A percentile compares a stretch with the other conserved stretches of the same genome.
Conservation (phyloP, 2,113 vertebrate genomes). For the Sinosuthora webbiana region DNA sequence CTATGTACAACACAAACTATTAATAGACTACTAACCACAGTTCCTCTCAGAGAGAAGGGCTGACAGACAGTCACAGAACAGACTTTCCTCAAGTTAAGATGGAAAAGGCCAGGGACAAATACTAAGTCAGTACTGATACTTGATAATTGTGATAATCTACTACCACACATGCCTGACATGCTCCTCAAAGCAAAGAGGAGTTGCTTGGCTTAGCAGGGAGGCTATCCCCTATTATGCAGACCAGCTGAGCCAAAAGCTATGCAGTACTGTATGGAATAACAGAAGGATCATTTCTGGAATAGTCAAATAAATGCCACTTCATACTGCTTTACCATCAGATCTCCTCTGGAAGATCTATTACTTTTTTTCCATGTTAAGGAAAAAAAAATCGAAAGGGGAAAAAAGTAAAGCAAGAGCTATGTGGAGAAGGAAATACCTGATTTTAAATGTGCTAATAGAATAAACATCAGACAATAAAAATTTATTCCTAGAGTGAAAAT, state of each 20-base stretch:
- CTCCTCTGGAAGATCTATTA: background rate
- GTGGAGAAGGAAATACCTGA: background rate
- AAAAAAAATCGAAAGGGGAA: background rate
- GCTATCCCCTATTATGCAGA: constrained; percentile 57
- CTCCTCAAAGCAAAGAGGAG: constrained; percentile 60
- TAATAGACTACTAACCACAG: constrained; percentile 67
- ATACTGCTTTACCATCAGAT: background rate
- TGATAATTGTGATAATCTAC: constrained; percentile 75
- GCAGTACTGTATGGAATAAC: constrained; percentile 55
- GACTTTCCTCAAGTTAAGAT: constrained; percentile 58
- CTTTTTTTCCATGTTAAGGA: background rate
- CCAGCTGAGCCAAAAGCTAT: constrained; percentile 59
- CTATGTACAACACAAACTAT: constrained; percentile 64
- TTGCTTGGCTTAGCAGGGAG: constrained; percentile 65
- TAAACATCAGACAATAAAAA: constrained; percentile 30
- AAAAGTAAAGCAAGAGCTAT: background rate
- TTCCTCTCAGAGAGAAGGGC: background rate
- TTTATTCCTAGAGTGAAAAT: constrained; percentile 58
- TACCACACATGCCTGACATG: constrained; percentile 55
- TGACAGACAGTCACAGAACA: constrained; percentile 65
- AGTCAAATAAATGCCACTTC: constrained; percentile 33
- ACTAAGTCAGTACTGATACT: constrained; percentile 70
- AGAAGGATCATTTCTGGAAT: constrained; percentile 56
- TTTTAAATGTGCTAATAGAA: constrained; percentile 14
- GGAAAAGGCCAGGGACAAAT: constrained; percentile 73